phyloP scores from a whole-genome alignment of 2,888 invertebrate genomes.

The Callyntrura guangdongensis region DNA sequence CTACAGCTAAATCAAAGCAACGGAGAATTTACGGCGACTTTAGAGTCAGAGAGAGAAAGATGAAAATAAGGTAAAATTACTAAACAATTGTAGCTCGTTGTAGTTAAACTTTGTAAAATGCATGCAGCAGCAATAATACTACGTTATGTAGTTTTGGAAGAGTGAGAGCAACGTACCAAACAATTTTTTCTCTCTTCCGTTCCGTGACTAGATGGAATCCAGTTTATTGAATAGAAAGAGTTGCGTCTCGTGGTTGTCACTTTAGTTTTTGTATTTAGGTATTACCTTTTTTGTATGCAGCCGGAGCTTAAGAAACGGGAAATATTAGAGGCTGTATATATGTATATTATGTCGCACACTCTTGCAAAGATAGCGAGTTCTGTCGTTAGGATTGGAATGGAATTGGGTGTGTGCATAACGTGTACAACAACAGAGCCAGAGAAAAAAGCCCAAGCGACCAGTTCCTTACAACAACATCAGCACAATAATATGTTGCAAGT shows the following conservation, averaged over 20 bases:
- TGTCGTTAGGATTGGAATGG: slow-evolving; percentile 23
- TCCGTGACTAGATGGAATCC: slow-evolving; percentile 58
- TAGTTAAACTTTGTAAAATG: background rate
- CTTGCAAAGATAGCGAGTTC: background rate
- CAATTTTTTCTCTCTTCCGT: slow-evolving; percentile 44
- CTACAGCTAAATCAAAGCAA: too few species aligned
- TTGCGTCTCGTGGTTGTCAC: slow-evolving; percentile 35
- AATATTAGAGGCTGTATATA: slow-evolving; percentile 1
- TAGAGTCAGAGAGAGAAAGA: background rate
- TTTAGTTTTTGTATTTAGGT: background rate
- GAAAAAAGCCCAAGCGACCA: slow-evolving; percentile 27
- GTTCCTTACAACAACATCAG: background rate
- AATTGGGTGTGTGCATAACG: slow-evolving; percentile 38
- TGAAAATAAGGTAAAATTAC: background rate
- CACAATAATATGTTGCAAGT: slow-evolving; percentile 48
- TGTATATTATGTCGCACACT: too few species aligned
- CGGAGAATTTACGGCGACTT: too few species aligned
- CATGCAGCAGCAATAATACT: background rate
- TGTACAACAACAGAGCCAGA: background rate
- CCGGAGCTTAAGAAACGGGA: slow-evolving; percentile 22
- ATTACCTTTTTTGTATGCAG: slow-evolving; percentile 28
- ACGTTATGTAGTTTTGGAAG: background rate
- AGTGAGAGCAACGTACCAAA: slow-evolving; percentile 44
- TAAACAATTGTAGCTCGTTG: background rate
- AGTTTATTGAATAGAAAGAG: background rate